Base-by-base conservation (phyloP, 2,113 vertebrate species). In the Nerophis lumbriciformis region DNA sequence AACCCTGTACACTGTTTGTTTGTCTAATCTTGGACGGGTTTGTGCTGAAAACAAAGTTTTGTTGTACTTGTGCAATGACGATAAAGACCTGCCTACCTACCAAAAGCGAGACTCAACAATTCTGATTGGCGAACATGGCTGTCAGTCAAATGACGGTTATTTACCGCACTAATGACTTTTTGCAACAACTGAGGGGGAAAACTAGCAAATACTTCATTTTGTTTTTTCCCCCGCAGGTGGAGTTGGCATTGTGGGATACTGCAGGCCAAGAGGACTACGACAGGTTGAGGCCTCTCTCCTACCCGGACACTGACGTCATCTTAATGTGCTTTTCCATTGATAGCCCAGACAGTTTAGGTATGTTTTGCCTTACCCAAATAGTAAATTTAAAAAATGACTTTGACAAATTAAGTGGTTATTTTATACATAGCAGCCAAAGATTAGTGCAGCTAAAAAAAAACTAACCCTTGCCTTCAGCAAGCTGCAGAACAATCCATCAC, bases 291-390 rank as follows among this genome's bases (percentile, higher is more conserved):
- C 97, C 97, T 7, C 94, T 98, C 55, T 98, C 95, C 0, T 99
- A 99, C 81, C 97, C 96, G 0, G 97, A 98, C 88, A 99, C 97
- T 0, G 96, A 99, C 0, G 97, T 98, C 62, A 98, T 99, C 85
- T 93, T 99, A 70, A 98, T 99, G 96, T 99, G 97, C 81, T 99
- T 98, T 71, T 99, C 97, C 53, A 93, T 99, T 0, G 96, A 99
- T 90, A 98, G 94, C 83, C 96, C 95, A 0, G 96, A 98, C 63
- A 99, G 96, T 83, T 92, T 99, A 51, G 97, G 97, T 98, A 60
- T 35, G 45, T 60, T 60, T 60, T 12, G 21, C 10, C 8, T 59
- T 48, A 5, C 57, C 9, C 19, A 6, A 10, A 21, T n/a, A 47
- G 44, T 59, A 38, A n/a, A 28, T 28, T 28, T 28, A 35, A 38